Evolutionary conservation across 1,140 invertebrate genomes (phyloP).

Genomic region (Orchesella cincta): DNA sequence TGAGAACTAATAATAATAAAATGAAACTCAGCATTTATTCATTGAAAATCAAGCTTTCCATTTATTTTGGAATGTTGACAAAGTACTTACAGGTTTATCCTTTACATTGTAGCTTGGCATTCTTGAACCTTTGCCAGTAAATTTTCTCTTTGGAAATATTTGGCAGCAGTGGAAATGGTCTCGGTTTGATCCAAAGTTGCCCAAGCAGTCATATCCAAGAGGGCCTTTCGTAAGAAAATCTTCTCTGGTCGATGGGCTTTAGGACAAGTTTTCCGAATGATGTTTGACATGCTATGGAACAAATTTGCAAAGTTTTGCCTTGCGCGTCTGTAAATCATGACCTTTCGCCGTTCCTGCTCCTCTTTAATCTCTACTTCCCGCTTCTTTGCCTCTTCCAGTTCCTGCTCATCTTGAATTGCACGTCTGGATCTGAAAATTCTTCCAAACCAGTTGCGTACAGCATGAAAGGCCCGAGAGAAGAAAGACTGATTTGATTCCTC

Average conservation of each 20-base stretch:
- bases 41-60: too few species aligned
- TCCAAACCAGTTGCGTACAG: not conserved
- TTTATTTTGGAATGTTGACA: too few species aligned
- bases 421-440: not conserved
- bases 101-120: too few species aligned
- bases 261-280: not conserved
- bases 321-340: not conserved
- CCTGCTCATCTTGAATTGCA: not conserved
- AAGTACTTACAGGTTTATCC: too few species aligned
- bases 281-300: not conserved
- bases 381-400: not conserved
- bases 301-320: conserved; percentile 16
- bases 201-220: conserved; percentile 7
- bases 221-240: not conserved
- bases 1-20: too few species aligned
- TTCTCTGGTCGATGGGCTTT: not conserved
- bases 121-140: not conserved
- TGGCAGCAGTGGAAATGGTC: not conserved
- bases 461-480: not conserved
- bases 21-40: too few species aligned
- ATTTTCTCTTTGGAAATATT: not conserved
- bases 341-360: not conserved
- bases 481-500: not conserved
- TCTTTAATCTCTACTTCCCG: not conserved
- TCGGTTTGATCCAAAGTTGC: not conserved